Conservation (phyloP, 1,140 invertebrate genomes). For the Metaphire vulgaris region DNA sequence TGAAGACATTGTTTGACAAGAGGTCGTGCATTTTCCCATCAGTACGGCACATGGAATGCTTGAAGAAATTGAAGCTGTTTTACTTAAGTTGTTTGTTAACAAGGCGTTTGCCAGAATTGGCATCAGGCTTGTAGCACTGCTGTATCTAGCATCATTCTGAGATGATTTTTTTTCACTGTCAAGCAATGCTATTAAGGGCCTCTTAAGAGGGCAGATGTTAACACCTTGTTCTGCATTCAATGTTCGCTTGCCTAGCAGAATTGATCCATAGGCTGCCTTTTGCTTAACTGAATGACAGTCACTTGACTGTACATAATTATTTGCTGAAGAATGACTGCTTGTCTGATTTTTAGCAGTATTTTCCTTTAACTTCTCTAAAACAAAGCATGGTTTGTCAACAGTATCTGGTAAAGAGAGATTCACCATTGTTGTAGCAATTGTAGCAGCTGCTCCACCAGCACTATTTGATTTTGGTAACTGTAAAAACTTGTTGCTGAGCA, state of each 20-base stretch:
- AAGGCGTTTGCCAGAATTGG: neutral
- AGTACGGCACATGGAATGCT: neutral
- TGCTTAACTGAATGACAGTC: too few relatives aligned
- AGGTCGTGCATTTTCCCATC: neutral
- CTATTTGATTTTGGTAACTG: neutral
- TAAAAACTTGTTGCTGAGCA: neutral
- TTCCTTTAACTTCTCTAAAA: too few relatives aligned
- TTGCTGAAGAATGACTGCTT: too few relatives aligned
- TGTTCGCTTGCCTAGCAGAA: neutral
- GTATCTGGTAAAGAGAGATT: too few relatives aligned
- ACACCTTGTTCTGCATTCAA: neutral
- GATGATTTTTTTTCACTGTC: neutral
- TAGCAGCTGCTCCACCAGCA: too few relatives aligned
- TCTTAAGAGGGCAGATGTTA: neutral
- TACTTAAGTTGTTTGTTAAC: neutral
- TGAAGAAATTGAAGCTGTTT: neutral
- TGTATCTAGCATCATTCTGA: neutral
- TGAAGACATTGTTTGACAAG: neutral
- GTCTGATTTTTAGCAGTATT: too few relatives aligned
- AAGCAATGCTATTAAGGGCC: neutral
- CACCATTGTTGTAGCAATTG: too few relatives aligned
- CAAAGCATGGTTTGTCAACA: too few relatives aligned
- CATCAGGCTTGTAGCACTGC: neutral
- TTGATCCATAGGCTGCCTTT: too few relatives aligned
- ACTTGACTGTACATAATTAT: too few relatives aligned